Evolutionary conservation across 2,888 invertebrate genomes (phyloP), one percentile per base, ranked within the genome.

Genomic region (Xestia rhomboidea): DNA sequence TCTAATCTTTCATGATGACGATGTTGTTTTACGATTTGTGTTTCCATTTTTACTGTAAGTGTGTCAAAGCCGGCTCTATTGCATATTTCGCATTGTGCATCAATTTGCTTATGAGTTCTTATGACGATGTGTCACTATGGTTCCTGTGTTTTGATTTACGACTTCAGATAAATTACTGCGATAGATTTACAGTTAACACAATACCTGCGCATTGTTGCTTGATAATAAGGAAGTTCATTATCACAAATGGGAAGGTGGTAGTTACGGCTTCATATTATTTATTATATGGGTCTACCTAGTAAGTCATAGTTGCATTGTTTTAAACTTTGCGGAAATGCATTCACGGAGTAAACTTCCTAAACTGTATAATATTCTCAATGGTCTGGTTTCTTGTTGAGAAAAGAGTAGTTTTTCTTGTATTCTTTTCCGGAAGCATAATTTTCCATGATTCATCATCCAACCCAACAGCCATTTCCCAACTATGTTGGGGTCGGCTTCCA

Each of bases 1-100:
- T 95, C 94, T 94, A 95, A 95, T 95, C 93, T 95, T 93, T 93
- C 93, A 92, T 93, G 93, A 94, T 94, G 94, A 94, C 94, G 92
- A 92, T 92, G 93, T 93, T 93, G 93, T 94, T 94, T 93, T 90
- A 87, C 91, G 90, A 94, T 94, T 93, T 92, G 89, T 90, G 88
- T 90, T 91, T 89, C 87, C 90, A 92, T 92, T 93, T 90, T 92
- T 90, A 87, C 93, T 89, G 91, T 93, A 92, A 93, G 89, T 90
- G 90, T 87, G 89, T 89, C 88, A 88, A 89, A 88, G 82, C 81
- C 74, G 83, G 84, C 86, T 88, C 80, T 84, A 82, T 85, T 85
- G 69, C 68, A 72, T 82, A 68, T 83, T 79, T 78, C 57, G 54
- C 68, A 76, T 67, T 78, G 64, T 76, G 77, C 63, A 82, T 81